Conservation (phyloP, 2,797 vertebrate species). For the Sebastes matsubarae region DNA sequence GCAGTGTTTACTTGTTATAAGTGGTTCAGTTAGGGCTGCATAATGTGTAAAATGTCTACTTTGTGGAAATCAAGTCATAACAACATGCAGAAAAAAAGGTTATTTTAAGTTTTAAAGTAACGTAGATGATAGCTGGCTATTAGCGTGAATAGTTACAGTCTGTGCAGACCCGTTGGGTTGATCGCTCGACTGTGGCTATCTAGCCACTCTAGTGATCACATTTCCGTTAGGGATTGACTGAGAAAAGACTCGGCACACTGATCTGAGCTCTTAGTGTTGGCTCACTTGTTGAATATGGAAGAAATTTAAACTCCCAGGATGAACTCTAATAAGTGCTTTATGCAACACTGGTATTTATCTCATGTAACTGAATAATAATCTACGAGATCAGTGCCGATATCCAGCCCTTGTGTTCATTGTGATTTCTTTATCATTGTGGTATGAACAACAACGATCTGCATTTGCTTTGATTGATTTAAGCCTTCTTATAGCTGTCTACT, state of each 20-base stretch:
- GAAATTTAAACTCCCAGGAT: not conserved
- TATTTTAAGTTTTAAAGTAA: not conserved
- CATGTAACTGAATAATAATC: not conserved
- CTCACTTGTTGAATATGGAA: not conserved
- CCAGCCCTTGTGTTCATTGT: not conserved
- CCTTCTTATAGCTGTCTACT: not conserved
- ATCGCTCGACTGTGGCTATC: too few relatives aligned
- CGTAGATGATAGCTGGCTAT: too few relatives aligned
- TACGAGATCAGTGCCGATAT: not conserved
- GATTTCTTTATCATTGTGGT: not conserved
- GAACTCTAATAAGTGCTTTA: too few relatives aligned
- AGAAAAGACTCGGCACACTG: not conserved
- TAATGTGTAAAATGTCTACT: too few relatives aligned
- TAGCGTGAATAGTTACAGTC: too few relatives aligned
- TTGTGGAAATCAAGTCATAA: not conserved
- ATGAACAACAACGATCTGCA: not conserved
- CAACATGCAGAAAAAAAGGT: not conserved
- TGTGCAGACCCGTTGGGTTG: too few relatives aligned
- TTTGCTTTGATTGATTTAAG: not conserved
- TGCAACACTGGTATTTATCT: not conserved
- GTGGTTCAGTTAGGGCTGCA: too few relatives aligned
- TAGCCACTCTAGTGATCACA: too few relatives aligned
- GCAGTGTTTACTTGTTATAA: too few relatives aligned
- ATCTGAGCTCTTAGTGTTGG: not conserved
- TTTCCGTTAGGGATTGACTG: not conserved